phyloP scores from a whole-genome alignment of 2,797 vertebrate species.

The Gadopsis marmoratus region DNA sequence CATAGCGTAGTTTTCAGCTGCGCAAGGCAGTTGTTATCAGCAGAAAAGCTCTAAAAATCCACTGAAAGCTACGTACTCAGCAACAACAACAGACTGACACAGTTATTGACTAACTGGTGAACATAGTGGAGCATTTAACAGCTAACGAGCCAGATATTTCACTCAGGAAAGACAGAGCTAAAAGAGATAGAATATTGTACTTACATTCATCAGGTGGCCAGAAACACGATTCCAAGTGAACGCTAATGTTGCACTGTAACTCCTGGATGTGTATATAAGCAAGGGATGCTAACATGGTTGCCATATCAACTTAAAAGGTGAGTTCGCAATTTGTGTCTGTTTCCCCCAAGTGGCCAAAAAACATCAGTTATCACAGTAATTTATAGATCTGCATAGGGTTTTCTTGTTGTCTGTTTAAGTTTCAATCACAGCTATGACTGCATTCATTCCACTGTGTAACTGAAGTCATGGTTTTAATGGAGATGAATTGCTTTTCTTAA shows the following conservation, averaged over 20 bases:
- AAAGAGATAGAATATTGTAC: not conserved
- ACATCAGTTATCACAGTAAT: not conserved
- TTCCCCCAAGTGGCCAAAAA: too few species aligned
- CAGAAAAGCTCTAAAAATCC: not conserved
- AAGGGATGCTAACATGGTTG: not conserved
- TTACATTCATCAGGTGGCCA: not conserved
- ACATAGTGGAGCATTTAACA: not conserved
- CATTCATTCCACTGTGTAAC: not conserved
- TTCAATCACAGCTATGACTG: not conserved
- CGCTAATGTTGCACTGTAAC: not conserved
- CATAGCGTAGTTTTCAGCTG: not conserved
- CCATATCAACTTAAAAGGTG: not conserved
- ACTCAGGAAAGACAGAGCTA: not conserved
- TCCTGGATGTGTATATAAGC: not conserved
- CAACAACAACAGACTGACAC: not conserved
- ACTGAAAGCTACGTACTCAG: not conserved
- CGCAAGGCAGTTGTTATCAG: not conserved
- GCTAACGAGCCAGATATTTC: not conserved
- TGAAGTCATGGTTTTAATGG: not conserved
- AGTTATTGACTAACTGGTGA: not conserved
- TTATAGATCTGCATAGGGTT: not conserved
- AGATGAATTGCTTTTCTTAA: not conserved
- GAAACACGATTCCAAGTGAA: too few species aligned
- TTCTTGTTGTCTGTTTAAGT: not conserved
- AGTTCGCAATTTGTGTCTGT: too few species aligned